Conservation (phyloP, 2,797 vertebrate genomes). For the Lacerta viridis region DNA sequence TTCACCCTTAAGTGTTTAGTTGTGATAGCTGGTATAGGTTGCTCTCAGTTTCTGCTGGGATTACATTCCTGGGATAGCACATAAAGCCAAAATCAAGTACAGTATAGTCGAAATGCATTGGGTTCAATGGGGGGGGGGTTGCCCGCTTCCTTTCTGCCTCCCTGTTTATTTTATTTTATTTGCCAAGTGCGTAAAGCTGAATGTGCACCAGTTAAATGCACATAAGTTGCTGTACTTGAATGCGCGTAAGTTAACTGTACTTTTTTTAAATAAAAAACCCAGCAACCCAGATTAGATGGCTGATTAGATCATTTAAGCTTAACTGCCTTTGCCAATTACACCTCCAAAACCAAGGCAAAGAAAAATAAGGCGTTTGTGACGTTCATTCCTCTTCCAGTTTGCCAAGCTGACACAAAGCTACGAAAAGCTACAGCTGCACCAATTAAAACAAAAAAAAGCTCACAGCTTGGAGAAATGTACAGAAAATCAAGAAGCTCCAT, state of each 20-base stretch:
- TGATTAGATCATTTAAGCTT: constrained; percentile 60
- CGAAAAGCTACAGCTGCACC: constrained; percentile 79
- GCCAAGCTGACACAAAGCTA: constrained; percentile 80
- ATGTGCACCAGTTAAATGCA: too few relatives aligned
- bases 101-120: too few relatives aligned
- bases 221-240: too few relatives aligned
- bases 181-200: too few relatives aligned
- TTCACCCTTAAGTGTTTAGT: constrained; percentile 59
- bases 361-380: constrained; percentile 33
- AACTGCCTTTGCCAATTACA: constrained; percentile 46
- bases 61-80: too few relatives aligned
- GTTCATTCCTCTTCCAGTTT: constrained; percentile 76
- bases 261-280: not conserved
- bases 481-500: constrained; percentile 59
- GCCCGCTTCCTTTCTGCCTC: too few relatives aligned
- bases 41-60: too few relatives aligned
- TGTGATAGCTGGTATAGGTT: constrained; percentile 54
- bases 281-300: constrained; percentile 8
- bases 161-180: too few relatives aligned
- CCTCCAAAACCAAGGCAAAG: constrained; percentile 31
- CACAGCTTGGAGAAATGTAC: constrained; percentile 43
- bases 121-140: too few relatives aligned
- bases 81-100: too few relatives aligned
- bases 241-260: too few relatives aligned
- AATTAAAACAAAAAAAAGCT: constrained; percentile 70